A percentile compares a stretch with the other conserved stretches of the same genome.
phyloP scores from a whole-genome alignment of 2,888 invertebrate species.

The Lydus trimaculatus region DNA sequence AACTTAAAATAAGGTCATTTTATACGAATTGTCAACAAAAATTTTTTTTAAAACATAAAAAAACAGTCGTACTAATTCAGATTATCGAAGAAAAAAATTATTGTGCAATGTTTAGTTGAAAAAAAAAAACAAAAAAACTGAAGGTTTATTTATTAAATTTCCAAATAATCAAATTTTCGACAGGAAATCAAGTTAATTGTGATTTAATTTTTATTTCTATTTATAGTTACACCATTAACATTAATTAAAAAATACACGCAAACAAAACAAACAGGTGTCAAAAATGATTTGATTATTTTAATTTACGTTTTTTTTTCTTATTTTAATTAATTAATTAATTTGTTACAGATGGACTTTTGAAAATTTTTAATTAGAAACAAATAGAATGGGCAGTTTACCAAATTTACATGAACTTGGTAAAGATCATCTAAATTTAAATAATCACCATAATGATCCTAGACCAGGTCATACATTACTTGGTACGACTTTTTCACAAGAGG shows the following conservation, averaged over 20 bases:
- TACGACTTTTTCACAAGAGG: conserved; percentile 44
- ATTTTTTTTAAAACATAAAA: no score
- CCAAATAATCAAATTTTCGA: neutral
- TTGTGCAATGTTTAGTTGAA: neutral
- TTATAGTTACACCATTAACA: neutral
- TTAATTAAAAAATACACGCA: neutral
- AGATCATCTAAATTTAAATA: conserved; percentile 35
- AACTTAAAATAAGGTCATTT: no score
- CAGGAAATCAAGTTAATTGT: neutral
- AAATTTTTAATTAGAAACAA: neutral
- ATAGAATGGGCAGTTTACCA: conserved; percentile 70
- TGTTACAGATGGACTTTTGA: neutral
- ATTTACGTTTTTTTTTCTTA: neutral
- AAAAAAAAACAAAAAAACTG: neutral
- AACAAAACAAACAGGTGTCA: neutral
- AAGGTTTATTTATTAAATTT: neutral
- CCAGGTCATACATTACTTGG: neutral
- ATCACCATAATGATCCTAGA: conserved; percentile 5
- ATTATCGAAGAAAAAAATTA: neutral
- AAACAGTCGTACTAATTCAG: neutral
- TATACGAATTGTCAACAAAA: no score
- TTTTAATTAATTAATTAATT: no score
- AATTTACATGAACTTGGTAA: conserved; percentile 69
- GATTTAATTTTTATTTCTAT: no score
- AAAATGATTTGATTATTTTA: no score